Evolutionary conservation across 2,113 vertebrate genomes (phyloP).

Genomic region (Cygnus buccinator): DNA sequence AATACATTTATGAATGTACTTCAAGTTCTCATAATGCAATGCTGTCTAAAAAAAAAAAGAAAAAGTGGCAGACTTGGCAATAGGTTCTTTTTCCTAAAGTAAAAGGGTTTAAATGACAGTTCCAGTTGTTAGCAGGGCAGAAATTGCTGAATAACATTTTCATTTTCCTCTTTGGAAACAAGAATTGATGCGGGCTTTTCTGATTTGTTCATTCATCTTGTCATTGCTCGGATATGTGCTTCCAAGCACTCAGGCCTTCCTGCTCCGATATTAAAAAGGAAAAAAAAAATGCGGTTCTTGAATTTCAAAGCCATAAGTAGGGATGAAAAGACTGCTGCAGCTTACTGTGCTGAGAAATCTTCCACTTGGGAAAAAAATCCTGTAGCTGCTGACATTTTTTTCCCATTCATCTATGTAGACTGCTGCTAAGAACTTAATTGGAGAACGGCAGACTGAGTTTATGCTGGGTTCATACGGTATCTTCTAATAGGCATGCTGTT

Average conservation of each 20-base stretch:
- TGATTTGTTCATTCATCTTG: neutral
- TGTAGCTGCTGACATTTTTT: conserved; percentile 3
- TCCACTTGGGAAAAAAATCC: neutral
- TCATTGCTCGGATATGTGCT: neutral
- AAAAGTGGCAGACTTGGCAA: neutral
- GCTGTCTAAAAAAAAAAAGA: neutral
- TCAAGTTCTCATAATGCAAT: neutral
- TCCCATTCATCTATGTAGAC: neutral
- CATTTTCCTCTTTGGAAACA: neutral
- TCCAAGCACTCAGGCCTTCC: neutral
- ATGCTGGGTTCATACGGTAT: neutral
- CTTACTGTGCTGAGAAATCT: neutral
- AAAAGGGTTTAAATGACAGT: neutral
- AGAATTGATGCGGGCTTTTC: neutral
- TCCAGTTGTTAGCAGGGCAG: neutral
- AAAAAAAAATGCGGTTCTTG: neutral
- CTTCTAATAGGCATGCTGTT: neutral
- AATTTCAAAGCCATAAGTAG: neutral
- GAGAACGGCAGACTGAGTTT: neutral
- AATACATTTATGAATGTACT: conserved; percentile 6
- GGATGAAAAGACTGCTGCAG: neutral
- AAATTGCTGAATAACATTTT: neutral
- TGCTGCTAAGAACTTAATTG: neutral
- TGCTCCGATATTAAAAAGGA: neutral
- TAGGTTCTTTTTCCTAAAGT: neutral